phyloP scores from a whole-genome alignment of 2,888 invertebrate genomes.

The Tenthredo mesomela region DNA sequence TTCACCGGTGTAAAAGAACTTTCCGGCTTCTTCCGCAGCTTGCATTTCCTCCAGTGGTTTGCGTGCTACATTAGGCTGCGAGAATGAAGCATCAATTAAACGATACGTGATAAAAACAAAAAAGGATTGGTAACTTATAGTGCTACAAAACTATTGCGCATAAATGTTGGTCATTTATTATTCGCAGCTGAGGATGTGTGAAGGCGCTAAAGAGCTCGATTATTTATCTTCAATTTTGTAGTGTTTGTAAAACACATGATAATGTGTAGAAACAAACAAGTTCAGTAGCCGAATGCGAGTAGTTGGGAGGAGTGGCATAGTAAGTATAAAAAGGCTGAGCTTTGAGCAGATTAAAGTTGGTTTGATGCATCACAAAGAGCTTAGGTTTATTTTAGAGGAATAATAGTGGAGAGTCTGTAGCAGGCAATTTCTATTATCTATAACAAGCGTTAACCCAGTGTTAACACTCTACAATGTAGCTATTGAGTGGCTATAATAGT shows the following conservation, averaged over 20 bases:
- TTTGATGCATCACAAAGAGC: neutral
- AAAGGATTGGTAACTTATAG: neutral
- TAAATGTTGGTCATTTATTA: neutral
- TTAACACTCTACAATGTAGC: conserved; percentile 62
- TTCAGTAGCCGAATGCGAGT: neutral
- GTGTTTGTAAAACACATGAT: conserved; percentile 48
- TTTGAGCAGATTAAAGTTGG: neutral
- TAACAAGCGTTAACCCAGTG: conserved; percentile 56
- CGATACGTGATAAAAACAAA: neutral
- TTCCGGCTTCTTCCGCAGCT: conserved; percentile 80
- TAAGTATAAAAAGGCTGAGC: neutral
- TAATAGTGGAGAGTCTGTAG: neutral
- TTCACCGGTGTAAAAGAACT: conserved; percentile 74
- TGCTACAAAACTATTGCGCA: neutral
- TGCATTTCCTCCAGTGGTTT: conserved; percentile 87
- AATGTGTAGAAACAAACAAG: conserved; percentile 33
- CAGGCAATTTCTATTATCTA: conserved; percentile 49
- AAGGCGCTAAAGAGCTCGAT: conserved; percentile 15
- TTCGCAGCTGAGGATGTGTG: neutral
- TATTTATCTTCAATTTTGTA: conserved; percentile 30
- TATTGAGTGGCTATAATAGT: conserved; percentile 59
- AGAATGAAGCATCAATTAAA: conserved; percentile 53
- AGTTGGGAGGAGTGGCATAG: neutral
- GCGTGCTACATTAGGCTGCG: conserved; percentile 84
- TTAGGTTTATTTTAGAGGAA: neutral